Conservation (phyloP, 2,797 vertebrate genomes). For the Myioborus miniatus region DNA sequence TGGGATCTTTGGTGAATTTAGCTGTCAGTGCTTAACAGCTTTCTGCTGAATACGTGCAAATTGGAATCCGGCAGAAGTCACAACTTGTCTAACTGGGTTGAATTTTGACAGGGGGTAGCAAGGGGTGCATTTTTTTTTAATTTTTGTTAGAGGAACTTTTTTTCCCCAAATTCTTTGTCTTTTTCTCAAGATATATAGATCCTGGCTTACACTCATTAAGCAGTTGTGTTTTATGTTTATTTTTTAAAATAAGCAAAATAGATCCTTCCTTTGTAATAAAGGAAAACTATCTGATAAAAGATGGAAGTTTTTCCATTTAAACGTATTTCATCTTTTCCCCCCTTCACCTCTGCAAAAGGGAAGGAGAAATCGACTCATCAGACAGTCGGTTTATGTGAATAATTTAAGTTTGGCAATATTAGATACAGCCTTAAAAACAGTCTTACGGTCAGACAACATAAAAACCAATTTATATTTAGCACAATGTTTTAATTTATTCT, state of each 20-base stretch:
- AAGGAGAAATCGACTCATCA: background rate
- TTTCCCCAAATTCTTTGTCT: background rate
- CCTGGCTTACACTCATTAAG: background rate
- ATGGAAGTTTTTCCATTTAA: background rate
- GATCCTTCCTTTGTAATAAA: background rate
- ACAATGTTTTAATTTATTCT: background rate
- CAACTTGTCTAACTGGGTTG: background rate
- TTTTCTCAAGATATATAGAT: background rate
- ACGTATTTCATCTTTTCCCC: background rate
- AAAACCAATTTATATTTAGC: background rate
- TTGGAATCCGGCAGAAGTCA: background rate
- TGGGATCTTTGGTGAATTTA: slow-evolving; percentile 27
- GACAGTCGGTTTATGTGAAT: background rate
- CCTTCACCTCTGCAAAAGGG: background rate
- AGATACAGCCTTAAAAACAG: background rate
- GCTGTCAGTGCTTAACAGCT: background rate
- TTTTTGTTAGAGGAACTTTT: background rate
- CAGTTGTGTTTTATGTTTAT: background rate
- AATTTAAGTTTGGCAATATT: background rate
- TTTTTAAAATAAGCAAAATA: background rate
- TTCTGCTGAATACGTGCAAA: slow-evolving; percentile 11
- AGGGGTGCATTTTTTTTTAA: background rate
- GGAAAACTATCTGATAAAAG: background rate
- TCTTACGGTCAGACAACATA: background rate
- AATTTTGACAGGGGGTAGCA: background rate